Percentiles rank a stretch among this genome's conserved stretches.
Evolutionary conservation across 2,113 vertebrate genomes (phyloP).

Genomic region (Pseudonaja textilis): DNA sequence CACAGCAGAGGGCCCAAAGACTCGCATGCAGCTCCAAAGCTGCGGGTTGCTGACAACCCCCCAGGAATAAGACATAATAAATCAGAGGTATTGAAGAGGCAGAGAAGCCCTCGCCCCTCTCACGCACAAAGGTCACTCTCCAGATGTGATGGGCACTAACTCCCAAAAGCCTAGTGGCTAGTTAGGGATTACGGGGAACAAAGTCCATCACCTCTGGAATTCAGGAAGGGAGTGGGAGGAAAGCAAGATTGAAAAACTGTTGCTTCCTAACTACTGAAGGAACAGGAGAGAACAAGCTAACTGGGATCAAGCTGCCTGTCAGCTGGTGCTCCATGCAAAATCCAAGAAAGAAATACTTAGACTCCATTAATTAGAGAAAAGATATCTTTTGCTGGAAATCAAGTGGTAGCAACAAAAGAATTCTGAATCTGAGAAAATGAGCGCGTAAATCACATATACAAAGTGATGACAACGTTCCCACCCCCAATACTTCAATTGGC

Average conservation of each 20-base stretch:
- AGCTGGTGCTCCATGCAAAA: too few relatives aligned
- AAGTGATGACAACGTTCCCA: too few relatives aligned
- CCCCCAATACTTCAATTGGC: too few relatives aligned
- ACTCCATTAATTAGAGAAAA: too few relatives aligned
- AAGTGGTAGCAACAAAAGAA: too few relatives aligned
- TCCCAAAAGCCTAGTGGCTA: not conserved
- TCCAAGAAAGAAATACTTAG: too few relatives aligned
- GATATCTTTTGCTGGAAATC: too few relatives aligned
- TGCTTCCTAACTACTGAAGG: not conserved
- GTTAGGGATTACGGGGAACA: not conserved
- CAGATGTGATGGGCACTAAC: not conserved
- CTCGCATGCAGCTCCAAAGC: too few relatives aligned
- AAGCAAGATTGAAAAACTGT: not conserved
- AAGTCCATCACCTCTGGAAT: not conserved
- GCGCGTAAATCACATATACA: too few relatives aligned
- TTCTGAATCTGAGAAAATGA: too few relatives aligned
- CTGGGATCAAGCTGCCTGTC: not conserved
- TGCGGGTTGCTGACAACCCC: too few relatives aligned
- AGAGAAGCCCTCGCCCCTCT: not conserved
- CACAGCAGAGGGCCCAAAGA: too few relatives aligned
- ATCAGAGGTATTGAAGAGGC: not conserved
- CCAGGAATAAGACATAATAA: not conserved
- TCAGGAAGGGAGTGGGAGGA: not conserved
- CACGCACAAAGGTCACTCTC: not conserved
- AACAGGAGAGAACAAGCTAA: not conserved